Conservation (phyloP, 37 sponge, comb jelly and placozoan species). For the Mnemiopsis leidyi region DNA sequence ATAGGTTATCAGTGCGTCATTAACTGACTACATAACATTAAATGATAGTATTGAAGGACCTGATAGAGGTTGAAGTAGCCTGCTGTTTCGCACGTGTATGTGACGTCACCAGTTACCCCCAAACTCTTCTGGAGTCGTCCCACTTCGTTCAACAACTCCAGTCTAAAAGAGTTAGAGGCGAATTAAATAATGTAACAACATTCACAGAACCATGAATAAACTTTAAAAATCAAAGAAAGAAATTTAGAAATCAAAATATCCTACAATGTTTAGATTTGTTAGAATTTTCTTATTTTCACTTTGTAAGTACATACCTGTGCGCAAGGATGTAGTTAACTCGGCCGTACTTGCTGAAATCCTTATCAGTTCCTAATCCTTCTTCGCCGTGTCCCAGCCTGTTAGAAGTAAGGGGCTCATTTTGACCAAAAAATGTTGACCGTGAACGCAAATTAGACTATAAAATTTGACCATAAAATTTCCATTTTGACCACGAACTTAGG, state of each 20-base stretch:
- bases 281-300: too few species aligned
- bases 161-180: too few species aligned
- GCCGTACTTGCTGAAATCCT: constrained; percentile 98
- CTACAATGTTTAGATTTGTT: too few species aligned
- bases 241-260: too few species aligned
- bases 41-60: constrained; percentile 42
- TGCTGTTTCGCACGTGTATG: constrained; percentile 99
- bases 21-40: too few species aligned
- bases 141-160: constrained; percentile 93
- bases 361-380: constrained; percentile 93
- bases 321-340: constrained; percentile 97
- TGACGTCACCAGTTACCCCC: constrained; percentile 88
- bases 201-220: too few species aligned
- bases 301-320: constrained; percentile 67
- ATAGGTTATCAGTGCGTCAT: too few species aligned
- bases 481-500: too few species aligned
- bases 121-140: constrained; percentile 90
- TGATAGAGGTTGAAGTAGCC: constrained; percentile 96
- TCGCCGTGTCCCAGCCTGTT: constrained; percentile 86
- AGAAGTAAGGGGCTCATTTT: background rate
- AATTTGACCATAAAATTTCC: background rate
- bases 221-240: too few species aligned
- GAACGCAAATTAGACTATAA: too few species aligned
- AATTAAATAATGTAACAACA: too few species aligned
- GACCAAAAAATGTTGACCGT: background rate